phyloP scores from a whole-genome alignment of 2,797 vertebrate species.

The Anabas testudineus region DNA sequence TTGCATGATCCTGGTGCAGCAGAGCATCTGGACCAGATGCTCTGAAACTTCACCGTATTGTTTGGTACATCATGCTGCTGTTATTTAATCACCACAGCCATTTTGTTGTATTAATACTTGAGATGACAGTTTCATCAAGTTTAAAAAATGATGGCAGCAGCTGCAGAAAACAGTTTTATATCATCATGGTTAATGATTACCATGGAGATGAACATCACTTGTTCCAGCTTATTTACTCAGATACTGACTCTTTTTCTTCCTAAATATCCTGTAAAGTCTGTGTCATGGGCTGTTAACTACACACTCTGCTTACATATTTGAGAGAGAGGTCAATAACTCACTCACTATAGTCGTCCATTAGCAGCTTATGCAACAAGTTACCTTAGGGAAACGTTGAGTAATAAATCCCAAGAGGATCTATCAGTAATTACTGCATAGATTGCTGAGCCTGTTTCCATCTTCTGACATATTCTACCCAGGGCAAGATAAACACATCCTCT shows the following conservation, averaged over 20 bases:
- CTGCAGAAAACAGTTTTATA: not conserved
- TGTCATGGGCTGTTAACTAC: not conserved
- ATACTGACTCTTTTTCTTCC: too few species aligned
- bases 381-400: conserved; percentile 28
- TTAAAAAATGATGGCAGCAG: too few species aligned
- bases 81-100: not conserved
- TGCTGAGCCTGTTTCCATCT: conserved; percentile 6
- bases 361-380: conserved; percentile 32
- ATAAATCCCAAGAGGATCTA: not conserved
- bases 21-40: not conserved
- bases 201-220: not conserved
- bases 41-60: not conserved
- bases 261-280: not conserved
- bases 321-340: not conserved
- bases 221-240: not conserved
- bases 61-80: not conserved
- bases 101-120: not conserved
- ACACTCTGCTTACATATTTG: not conserved
- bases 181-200: not conserved
- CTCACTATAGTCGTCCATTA: not conserved
- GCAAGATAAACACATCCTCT: conserved; percentile 23
- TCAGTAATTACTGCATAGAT: not conserved
- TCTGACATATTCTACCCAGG: not conserved
- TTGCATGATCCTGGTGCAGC: not conserved
- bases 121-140: too few species aligned